Evolutionary conservation across 1,140 invertebrate species (phyloP).

Genomic region (Phymorhynchus buccinoides): DNA sequence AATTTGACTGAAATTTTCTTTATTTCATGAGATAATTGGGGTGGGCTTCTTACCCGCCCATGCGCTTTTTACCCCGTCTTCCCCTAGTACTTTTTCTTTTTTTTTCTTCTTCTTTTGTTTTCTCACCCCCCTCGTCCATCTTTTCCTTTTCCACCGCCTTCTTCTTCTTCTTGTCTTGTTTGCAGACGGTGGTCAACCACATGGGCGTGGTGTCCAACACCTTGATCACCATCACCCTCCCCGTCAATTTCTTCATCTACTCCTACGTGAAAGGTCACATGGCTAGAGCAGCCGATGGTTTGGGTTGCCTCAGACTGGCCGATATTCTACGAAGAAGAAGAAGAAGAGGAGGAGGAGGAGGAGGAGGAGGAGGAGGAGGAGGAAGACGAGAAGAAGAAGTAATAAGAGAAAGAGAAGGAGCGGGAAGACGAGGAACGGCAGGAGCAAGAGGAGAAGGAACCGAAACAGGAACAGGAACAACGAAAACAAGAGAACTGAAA

Average conservation of each 20-base stretch:
- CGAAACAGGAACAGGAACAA: background rate
- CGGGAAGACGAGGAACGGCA: background rate
- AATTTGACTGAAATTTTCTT: no score
- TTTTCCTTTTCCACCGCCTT: background rate
- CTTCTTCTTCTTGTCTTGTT: background rate
- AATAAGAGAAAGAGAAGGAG: background rate
- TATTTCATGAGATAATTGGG: no score
- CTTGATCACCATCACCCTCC: constrained; percentile 10
- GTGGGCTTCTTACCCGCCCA: no score
- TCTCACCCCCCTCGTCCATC: no score
- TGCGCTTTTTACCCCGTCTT: no score
- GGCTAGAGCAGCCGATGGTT: background rate
- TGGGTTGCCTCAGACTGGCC: background rate
- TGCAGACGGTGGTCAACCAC: background rate
- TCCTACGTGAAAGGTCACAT: background rate
- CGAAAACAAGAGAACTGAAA: background rate
- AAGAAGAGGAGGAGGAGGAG: background rate
- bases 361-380: background rate
- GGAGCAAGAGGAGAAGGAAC: background rate
- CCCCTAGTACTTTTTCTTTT: no score
- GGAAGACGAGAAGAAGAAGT: no score
- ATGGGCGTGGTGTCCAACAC: constrained; percentile 19
- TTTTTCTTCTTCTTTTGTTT: no score
- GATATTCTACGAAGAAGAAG: background rate
- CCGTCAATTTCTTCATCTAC: constrained; percentile 20